Percentiles rank a stretch among this genome's conserved stretches.
phyloP scores from a whole-genome alignment of 2,888 invertebrate species.

The Troides oblongomaculatus region DNA sequence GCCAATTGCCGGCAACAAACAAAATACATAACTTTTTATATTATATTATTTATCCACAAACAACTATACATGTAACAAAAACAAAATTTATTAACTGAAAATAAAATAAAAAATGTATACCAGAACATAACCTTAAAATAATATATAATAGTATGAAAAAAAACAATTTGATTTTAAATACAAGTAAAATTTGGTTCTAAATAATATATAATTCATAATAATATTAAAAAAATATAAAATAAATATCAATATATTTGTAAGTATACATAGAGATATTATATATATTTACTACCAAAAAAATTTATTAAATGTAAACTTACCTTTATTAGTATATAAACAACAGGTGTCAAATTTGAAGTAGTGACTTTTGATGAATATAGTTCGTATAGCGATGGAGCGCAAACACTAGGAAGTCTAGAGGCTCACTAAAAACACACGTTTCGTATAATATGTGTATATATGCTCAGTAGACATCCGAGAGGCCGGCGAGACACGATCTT shows the following conservation, averaged over 20 bases:
- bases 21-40: constrained; percentile 46
- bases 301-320: constrained; percentile 45
- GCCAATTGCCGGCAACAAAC: constrained; percentile 69
- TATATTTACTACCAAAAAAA: not conserved
- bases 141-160: not conserved
- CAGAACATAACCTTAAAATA: too few relatives aligned
- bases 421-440: constrained; percentile 68
- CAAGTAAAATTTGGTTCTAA: not conserved
- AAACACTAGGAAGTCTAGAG: constrained; percentile 52
- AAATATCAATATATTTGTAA: not conserved
- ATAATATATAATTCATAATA: not conserved
- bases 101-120: too few relatives aligned
- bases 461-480: constrained; percentile 42
- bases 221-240: not conserved
- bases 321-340: constrained; percentile 56
- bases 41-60: not conserved
- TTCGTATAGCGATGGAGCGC: constrained; percentile 44
- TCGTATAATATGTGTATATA: constrained; percentile 48
- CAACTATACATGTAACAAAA: not conserved
- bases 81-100: not conserved
- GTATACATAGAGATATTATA: not conserved
- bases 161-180: not conserved
- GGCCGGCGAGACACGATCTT: constrained; percentile 45
- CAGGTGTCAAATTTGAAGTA: constrained; percentile 68
- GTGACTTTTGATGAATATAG: constrained; percentile 61